Conservation (phyloP, 2,888 invertebrate genomes). For the Darwinula stevensoni region DNA sequence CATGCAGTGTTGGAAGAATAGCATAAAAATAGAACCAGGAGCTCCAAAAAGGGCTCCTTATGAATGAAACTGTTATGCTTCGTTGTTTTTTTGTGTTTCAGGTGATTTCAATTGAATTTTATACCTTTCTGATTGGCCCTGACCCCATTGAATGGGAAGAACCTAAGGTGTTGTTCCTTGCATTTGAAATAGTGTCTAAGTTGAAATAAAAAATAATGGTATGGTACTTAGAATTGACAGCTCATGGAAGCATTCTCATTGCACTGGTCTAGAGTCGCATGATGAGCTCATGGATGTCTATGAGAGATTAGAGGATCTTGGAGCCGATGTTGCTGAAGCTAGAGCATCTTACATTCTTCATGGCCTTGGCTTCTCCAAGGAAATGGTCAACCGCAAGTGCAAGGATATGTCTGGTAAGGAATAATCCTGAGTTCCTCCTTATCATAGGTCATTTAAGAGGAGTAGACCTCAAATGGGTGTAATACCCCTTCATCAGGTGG, state of each 20-base stretch:
- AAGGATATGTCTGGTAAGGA: conserved; percentile 25
- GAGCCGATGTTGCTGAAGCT: conserved; percentile 77
- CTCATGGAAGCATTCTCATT: not conserved
- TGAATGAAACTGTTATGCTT: no score
- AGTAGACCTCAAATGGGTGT: not conserved
- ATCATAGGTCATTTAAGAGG: conserved; percentile 4
- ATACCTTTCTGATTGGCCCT: no score
- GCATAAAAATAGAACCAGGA: no score
- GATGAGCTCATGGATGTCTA: conserved; percentile 93
- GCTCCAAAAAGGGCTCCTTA: no score
- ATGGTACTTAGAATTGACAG: conserved; percentile 1
- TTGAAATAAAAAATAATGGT: no score
- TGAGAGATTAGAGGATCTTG: conserved; percentile 84
- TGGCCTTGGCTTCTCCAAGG: conserved; percentile 68
- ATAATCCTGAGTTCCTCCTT: not conserved
- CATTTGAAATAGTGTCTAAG: no score
- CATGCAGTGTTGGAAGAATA: no score
- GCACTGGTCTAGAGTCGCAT: conserved; percentile 34
- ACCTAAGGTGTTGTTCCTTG: no score
- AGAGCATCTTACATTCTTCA: conserved; percentile 79
- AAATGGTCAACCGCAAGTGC: conserved; percentile 30
- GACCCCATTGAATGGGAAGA: no score
- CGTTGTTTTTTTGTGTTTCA: no score
- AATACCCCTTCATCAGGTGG: conserved; percentile 17
- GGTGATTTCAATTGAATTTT: no score